phyloP scores from a whole-genome alignment of 2,888 invertebrate species.

The Folsomia manolachei region DNA sequence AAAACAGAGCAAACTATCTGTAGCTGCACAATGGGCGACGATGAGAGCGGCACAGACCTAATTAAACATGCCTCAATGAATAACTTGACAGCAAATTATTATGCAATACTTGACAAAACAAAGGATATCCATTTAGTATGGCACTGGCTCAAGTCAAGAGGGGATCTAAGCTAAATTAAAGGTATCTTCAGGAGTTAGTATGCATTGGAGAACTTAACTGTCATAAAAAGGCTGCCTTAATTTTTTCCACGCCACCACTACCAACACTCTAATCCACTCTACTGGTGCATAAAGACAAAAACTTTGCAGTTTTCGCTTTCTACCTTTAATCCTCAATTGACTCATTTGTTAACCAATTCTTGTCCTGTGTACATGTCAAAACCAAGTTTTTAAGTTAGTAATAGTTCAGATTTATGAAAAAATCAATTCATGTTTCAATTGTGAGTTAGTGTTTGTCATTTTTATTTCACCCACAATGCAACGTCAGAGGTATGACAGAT shows the following conservation, averaged over 20 bases:
- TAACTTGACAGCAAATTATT: not conserved
- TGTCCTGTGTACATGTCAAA: conserved; percentile 11
- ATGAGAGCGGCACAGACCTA: not conserved
- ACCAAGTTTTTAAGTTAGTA: not conserved
- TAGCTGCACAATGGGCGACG: not conserved
- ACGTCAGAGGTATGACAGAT: no score
- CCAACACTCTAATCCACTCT: no score
- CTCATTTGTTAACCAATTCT: conserved; percentile 8
- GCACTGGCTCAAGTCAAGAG: not conserved
- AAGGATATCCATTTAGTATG: no score
- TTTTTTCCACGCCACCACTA: no score
- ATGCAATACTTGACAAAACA: conserved; percentile 4
- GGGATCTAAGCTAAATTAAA: not conserved
- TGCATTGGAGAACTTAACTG: no score
- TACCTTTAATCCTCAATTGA: conserved; percentile 1
- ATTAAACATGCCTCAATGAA: not conserved
- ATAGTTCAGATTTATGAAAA: no score
- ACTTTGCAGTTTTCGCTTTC: conserved; percentile 21
- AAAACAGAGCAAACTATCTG: no score
- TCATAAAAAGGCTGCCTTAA: not conserved
- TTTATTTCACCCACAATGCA: no score
- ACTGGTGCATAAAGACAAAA: conserved; percentile 23
- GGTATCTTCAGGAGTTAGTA: no score
- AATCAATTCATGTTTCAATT: no score
- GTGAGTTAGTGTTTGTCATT: no score